Evolutionary conservation across 2,888 invertebrate genomes (phyloP).

Genomic region (Heteromurus nitidus): DNA sequence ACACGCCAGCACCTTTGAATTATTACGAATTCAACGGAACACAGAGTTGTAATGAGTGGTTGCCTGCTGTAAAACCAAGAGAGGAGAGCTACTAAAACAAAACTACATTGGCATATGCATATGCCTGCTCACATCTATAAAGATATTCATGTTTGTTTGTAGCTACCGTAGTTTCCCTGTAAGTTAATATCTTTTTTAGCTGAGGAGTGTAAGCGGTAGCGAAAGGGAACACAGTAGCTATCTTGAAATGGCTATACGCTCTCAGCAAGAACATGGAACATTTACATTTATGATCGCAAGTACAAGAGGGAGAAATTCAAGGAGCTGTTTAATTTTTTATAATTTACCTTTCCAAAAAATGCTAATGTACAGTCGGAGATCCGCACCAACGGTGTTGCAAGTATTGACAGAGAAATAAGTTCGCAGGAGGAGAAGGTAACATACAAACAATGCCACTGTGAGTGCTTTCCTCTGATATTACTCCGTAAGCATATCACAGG

Average conservation of each 20-base stretch:
- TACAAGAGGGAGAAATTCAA: slow-evolving; percentile 53
- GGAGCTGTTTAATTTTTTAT: slow-evolving; percentile 58
- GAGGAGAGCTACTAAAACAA: too few species aligned
- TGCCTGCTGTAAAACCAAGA: slow-evolving; percentile 9
- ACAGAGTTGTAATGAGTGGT: slow-evolving; percentile 49
- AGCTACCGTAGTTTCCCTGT: slow-evolving; percentile 33
- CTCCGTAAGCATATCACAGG: slow-evolving; percentile 60
- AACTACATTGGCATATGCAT: too few species aligned
- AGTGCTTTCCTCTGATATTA: too few species aligned
- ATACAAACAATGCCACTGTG: too few species aligned
- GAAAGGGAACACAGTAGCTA: slow-evolving; percentile 24
- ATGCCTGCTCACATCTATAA: background rate
- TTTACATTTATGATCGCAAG: slow-evolving; percentile 54
- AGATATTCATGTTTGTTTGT: background rate
- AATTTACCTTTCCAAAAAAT: slow-evolving; percentile 35
- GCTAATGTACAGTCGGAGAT: slow-evolving; percentile 28
- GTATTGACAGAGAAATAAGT: slow-evolving; percentile 19
- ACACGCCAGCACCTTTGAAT: slow-evolving; percentile 51
- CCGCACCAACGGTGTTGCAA: background rate
- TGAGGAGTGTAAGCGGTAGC: too few species aligned
- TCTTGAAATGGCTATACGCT: slow-evolving; percentile 29
- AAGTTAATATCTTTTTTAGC: slow-evolving; percentile 10
- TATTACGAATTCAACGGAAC: slow-evolving; percentile 30
- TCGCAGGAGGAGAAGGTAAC: too few species aligned
- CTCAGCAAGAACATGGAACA: slow-evolving; percentile 44